Percentiles rank a stretch among this genome's conserved stretches.
Evolutionary conservation across 2,888 invertebrate species (phyloP).

Genomic region (Tachina lurida): DNA sequence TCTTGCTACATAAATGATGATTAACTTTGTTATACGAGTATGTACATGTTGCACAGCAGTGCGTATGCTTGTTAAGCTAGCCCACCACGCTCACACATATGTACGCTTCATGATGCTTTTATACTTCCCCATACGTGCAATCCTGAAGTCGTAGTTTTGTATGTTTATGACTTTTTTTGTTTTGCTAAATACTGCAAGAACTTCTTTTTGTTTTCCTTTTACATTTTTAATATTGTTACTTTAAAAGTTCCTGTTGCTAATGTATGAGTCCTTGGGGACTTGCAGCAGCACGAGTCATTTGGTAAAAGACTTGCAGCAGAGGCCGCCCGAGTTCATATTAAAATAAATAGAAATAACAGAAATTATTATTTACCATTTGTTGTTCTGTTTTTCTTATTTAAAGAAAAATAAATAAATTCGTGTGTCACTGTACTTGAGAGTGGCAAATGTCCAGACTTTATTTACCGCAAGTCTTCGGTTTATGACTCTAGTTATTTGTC

Average conservation of each 20-base stretch:
- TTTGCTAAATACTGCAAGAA: constrained; percentile 10
- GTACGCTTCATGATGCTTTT: background rate
- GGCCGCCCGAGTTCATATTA: constrained; percentile 23
- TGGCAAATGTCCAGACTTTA: constrained; percentile 53
- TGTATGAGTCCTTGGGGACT: constrained; percentile 56
- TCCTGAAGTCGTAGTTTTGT: constrained; percentile 30
- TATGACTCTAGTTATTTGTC: constrained; percentile 56
- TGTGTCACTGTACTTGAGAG: constrained; percentile 21
- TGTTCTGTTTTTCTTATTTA: background rate
- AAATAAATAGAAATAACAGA: constrained; percentile 38
- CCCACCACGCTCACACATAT: background rate
- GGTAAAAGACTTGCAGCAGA: constrained; percentile 49
- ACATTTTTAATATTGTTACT: constrained; percentile 55
- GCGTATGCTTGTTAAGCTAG: constrained; percentile 16
- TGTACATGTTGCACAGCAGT: constrained; percentile 41
- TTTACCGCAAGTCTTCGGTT: constrained; percentile 36
- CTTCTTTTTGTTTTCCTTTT: constrained; percentile 19
- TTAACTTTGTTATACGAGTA: constrained; percentile 53
- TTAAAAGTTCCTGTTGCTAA: constrained; percentile 40
- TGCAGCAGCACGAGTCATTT: constrained; percentile 55
- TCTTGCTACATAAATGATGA: constrained; percentile 31
- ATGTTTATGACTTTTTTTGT: constrained; percentile 21
- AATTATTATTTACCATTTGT: background rate
- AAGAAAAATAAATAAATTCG: constrained; percentile 36
- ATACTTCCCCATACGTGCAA: constrained; percentile 18